Evolutionary conservation across 2,113 vertebrate species (phyloP), one percentile per base, ranked within the genome.

Genomic region (Psettodes erumei): DNA sequence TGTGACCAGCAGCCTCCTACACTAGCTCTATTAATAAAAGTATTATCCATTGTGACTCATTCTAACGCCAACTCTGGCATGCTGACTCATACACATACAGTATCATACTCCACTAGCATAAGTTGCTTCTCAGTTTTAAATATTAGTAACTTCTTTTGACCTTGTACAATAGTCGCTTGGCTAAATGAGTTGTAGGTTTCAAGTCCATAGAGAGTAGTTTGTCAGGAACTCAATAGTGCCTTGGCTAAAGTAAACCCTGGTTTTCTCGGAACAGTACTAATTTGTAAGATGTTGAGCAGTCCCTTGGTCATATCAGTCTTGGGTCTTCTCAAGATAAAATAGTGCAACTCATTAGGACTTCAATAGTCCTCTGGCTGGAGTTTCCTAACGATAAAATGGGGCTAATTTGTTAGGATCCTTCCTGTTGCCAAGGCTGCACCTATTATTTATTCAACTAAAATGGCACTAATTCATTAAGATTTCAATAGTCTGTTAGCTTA

Each of bases 31-130:
- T 75, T 89, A 89, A 81, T 91, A 89, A 73, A 61, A 87, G 59
- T 76, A 78, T 85, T 73, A 88, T 87, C 74, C 64, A 78, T 37
- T 83, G 78, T 90, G 89, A 91, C 71, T 88, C 89, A 86, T 59
- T 64, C 56, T 43, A 65, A 81, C 81, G 32, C 82, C 89, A 87
- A 84, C 86, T 80, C 84, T 75, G 73, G 33, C 51, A 77, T 43
- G 67, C 75, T 90, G 88, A 90, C 82, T 90, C 85, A 86, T 55
- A 37, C 76, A 54, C n/a, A n/a, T n/a, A n/a, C n/a, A n/a, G n/a
- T 64, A 83, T 89, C 71, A 80, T 71, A 63, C 51, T 81, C 65
- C 63, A 79, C 16, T 54, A 40, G 69, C 32, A 73, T 35, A 82
- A 69, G 72, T 70, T 73, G 13, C 47, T 72, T 65, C 55, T 75